Evolutionary conservation across 2,888 invertebrate species (phyloP).

Genomic region (Diarsia dahlii): DNA sequence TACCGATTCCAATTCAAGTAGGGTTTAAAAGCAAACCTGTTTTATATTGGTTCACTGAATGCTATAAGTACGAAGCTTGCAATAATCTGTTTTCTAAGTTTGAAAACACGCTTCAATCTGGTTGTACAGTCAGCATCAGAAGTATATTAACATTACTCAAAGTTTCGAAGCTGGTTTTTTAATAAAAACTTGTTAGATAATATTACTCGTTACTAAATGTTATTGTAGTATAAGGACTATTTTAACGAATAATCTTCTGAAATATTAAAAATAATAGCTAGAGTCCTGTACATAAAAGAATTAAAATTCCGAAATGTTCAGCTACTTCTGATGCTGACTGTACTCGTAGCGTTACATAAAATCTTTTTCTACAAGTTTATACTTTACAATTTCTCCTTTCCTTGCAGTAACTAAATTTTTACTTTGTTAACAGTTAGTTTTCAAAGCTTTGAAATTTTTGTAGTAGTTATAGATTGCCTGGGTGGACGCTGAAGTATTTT

Average conservation of each 20-base stretch:
- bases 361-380: conserved; percentile 48
- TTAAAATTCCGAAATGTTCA: too few species aligned
- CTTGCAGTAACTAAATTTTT: conserved; percentile 30
- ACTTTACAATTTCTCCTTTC: conserved; percentile 50
- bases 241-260: too few species aligned
- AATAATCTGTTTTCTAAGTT: conserved; percentile 55
- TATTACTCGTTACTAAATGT: too few species aligned
- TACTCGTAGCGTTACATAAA: conserved; percentile 48
- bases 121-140: too few species aligned
- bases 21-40: conserved; percentile 29
- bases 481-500: conserved; percentile 30
- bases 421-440: conserved; percentile 37
- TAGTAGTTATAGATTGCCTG: conserved; percentile 19
- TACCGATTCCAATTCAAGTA: neutral
- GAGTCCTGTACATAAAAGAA: too few species aligned
- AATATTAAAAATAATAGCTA: too few species aligned
- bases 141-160: too few species aligned
- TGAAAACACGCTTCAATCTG: conserved; percentile 52
- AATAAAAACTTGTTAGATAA: too few species aligned
- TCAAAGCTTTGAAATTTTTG: conserved; percentile 35
- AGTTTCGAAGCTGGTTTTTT: too few species aligned
- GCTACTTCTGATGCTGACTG: too few species aligned
- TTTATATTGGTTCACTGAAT: conserved; percentile 26
- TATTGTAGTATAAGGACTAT: too few species aligned
- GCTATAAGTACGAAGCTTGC: conserved; percentile 19